phyloP scores from a whole-genome alignment of 35 echinoderm and acorn worm genomes.

The Apostichopus californicus region DNA sequence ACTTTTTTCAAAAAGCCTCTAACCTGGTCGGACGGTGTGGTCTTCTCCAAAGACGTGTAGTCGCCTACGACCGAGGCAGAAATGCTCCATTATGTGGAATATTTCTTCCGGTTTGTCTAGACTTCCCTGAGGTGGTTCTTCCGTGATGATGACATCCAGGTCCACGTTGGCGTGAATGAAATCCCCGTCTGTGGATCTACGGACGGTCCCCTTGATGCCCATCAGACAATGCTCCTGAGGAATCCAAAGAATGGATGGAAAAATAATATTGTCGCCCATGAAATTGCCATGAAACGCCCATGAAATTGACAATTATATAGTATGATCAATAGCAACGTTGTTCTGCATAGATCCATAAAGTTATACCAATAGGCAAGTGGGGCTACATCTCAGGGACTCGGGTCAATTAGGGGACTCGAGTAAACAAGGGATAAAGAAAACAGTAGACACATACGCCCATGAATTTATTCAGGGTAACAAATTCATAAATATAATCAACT shows the following conservation, averaged over 20 bases:
- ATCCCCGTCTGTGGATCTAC: conserved; percentile 87
- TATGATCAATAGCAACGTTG: too few species aligned
- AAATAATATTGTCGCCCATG: not conserved
- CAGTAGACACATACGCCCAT: too few species aligned
- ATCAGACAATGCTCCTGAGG: conserved; percentile 92
- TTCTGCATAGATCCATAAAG: too few species aligned
- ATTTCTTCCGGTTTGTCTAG: conserved; percentile 95
- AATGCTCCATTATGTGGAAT: conserved; percentile 97
- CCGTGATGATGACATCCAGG: conserved; percentile 93
- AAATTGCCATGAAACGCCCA: too few species aligned
- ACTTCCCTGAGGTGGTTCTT: conserved; percentile 82
- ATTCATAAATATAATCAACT: too few species aligned
- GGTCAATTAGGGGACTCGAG: too few species aligned
- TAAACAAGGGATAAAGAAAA: too few species aligned
- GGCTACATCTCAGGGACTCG: too few species aligned
- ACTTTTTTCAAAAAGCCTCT: not conserved
- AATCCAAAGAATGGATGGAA: not conserved
- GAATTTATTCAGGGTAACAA: too few species aligned
- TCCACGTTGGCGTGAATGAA: conserved; percentile 99
- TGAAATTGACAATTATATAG: too few species aligned
- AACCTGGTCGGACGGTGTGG: conserved; percentile 88
- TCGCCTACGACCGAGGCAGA: conserved; percentile 85
- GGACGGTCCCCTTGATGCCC: conserved; percentile 95
- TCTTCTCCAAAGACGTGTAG: conserved; percentile 91
- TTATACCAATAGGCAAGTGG: too few species aligned